These are phyloP conservation scores for Pogonognathellus flavescens DNA, from an alignment of 1,140 invertebrate species.

Conservation along the genomic window DNA sequence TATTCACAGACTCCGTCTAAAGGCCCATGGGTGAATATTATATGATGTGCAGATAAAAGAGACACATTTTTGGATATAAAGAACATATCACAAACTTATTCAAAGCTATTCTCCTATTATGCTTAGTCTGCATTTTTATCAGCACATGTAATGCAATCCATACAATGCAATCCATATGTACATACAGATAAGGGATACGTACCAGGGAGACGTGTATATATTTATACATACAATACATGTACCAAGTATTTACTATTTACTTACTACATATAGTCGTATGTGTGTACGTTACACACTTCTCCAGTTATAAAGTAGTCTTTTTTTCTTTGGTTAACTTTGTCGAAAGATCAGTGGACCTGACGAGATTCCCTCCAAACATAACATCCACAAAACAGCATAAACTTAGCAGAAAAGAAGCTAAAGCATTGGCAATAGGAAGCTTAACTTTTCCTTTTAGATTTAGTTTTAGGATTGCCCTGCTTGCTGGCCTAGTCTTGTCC, in stretches of 20 bases:
- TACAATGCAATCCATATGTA: slow-evolving; percentile 21
- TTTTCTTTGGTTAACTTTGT: too few species aligned
- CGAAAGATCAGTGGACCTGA: neutral
- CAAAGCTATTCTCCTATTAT: neutral
- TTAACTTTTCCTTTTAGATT: slow-evolving; percentile 44
- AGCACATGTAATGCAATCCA: slow-evolving; percentile 35
- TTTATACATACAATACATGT: too few species aligned
- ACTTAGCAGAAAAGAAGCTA: neutral
- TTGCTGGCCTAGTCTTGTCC: slow-evolving; percentile 8
- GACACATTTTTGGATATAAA: neutral
- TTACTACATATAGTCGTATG: too few species aligned
- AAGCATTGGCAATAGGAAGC: slow-evolving; percentile 3
- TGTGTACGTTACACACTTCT: too few species aligned
- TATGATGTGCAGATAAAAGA: too few species aligned
- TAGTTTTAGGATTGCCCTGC: neutral
- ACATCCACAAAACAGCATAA: neutral
- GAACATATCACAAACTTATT: slow-evolving; percentile 18
- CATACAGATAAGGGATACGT: neutral
- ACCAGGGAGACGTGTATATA: too few species aligned
- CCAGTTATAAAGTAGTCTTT: too few species aligned
- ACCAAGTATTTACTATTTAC: too few species aligned
- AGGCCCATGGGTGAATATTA: too few species aligned
- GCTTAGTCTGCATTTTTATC: neutral
- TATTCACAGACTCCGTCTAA: too few species aligned
- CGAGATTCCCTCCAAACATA: neutral